These are phyloP conservation scores for Myiopsitta monachus DNA, from an alignment of 2,113 vertebrate species.

Conservation along the genomic window DNA sequence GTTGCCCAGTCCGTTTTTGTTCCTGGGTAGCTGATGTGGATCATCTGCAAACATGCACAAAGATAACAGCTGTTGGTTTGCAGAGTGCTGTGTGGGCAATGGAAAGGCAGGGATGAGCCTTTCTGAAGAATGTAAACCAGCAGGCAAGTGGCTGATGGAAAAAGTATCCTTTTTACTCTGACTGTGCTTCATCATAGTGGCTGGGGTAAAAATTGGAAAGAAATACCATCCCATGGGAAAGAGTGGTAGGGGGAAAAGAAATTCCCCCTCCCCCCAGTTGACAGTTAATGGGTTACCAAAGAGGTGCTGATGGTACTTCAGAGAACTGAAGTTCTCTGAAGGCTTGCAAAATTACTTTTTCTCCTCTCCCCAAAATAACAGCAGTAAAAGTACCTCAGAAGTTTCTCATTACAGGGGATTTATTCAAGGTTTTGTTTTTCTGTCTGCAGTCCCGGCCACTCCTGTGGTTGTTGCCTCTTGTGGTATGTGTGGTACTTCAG, in stretches of 20 bases:
- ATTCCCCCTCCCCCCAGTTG: background rate
- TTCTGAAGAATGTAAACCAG: background rate
- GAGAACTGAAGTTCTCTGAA: background rate
- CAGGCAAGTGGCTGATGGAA: background rate
- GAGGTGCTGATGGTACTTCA: background rate
- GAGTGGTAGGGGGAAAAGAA: background rate
- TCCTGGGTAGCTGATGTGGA: background rate
- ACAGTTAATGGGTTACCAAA: background rate
- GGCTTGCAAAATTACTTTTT: background rate
- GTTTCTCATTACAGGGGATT: background rate
- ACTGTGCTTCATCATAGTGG: background rate
- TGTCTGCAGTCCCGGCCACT: background rate
- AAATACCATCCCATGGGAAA: background rate
- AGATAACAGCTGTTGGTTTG: background rate
- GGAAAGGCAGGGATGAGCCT: background rate
- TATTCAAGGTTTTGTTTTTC: background rate
- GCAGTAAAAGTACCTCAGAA: background rate
- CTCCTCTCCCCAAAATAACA: background rate
- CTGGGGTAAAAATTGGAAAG: background rate
- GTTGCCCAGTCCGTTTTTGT: fast-evolving
- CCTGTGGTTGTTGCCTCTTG: background rate
- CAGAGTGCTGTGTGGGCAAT: fast-evolving
- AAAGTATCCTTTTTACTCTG: background rate
- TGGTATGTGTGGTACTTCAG: background rate
- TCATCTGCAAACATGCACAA: background rate